A percentile compares a stretch with the other conserved stretches of the same genome.
These are phyloP conservation scores for Hyalella azteca DNA, from an alignment of 2,888 invertebrate species.

Conservation along the genomic window DNA sequence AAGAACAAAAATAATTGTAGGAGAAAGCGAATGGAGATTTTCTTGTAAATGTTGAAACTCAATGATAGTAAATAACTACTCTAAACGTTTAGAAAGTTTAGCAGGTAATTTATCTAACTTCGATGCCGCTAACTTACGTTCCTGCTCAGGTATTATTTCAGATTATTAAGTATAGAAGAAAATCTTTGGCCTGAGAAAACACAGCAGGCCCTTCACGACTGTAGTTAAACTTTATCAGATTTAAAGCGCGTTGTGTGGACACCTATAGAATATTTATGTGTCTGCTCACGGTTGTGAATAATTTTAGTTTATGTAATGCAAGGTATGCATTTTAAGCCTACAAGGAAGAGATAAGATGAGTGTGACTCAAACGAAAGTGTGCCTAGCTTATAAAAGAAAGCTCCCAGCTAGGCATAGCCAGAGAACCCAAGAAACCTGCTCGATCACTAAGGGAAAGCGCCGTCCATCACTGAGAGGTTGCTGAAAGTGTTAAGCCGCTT, in stretches of 20 bases:
- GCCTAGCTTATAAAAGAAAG: neutral
- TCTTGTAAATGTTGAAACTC: no score
- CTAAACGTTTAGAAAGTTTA: no score
- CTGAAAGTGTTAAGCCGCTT: no score
- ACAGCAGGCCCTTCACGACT: neutral
- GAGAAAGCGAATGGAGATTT: no score
- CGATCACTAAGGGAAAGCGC: conserved; percentile 1
- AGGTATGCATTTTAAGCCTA: neutral
- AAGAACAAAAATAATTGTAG: no score
- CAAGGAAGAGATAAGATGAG: neutral
- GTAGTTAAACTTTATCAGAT: neutral
- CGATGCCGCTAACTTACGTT: neutral
- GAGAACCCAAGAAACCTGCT: neutral
- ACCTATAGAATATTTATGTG: neutral
- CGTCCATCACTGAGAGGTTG: neutral
- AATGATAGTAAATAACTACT: no score
- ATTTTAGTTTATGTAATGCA: neutral
- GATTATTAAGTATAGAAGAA: neutral
- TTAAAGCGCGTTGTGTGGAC: neutral
- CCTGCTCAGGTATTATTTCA: neutral
- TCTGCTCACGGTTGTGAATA: neutral
- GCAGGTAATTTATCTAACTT: no score
- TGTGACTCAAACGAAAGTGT: neutral
- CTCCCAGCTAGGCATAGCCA: neutral
- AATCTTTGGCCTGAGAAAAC: neutral